phyloP scores from a whole-genome alignment of 1,140 invertebrate species.

The Cryptotermes secundus region DNA sequence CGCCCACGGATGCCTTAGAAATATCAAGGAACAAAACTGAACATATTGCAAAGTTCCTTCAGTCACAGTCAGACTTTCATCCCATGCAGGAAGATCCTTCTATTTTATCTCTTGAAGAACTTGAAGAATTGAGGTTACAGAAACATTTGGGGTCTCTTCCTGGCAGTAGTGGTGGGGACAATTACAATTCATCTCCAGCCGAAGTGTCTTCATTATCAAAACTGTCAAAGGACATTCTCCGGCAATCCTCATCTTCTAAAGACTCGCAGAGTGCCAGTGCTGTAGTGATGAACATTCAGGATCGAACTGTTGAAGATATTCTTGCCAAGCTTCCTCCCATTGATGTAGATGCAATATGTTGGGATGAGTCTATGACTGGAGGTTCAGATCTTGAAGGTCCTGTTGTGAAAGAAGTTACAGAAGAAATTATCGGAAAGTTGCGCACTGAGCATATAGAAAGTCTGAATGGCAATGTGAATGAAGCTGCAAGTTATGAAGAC shows the following conservation, averaged over 20 bases:
- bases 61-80: slow-evolving; percentile 46
- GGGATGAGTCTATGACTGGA: neutral
- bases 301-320: slow-evolving; percentile 56
- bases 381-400: neutral
- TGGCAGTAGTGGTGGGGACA: neutral
- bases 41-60: slow-evolving; percentile 58
- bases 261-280: neutral
- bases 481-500: slow-evolving; percentile 39
- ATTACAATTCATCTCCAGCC: neutral
- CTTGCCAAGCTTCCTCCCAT: slow-evolving; percentile 62
- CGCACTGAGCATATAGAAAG: slow-evolving; percentile 47
- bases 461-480: slow-evolving; percentile 50
- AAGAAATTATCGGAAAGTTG: slow-evolving; percentile 46
- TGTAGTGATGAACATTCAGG: slow-evolving; percentile 37
- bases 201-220: neutral
- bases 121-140: neutral
- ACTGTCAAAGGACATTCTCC: neutral
- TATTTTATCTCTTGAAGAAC: neutral
- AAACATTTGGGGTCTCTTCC: neutral
- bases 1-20: slow-evolving; percentile 33
- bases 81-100: slow-evolving; percentile 19
- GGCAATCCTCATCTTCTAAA: slow-evolving; percentile 13
- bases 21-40: slow-evolving; percentile 53
- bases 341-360: slow-evolving; percentile 45
- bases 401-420: slow-evolving; percentile 38